Evolutionary conservation across 2,797 vertebrate species (phyloP).

Genomic region (Salmo trutta): DNA sequence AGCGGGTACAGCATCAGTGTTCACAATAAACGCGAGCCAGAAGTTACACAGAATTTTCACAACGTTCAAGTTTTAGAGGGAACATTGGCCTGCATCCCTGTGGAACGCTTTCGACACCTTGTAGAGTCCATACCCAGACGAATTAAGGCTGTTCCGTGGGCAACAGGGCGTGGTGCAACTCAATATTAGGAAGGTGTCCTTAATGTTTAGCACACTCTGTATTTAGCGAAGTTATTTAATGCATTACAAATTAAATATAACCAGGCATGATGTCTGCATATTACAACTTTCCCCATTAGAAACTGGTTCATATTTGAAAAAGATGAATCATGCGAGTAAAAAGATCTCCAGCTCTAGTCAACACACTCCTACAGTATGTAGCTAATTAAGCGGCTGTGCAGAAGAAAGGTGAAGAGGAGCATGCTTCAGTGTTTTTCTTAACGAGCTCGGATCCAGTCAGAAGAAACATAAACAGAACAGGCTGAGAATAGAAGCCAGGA

Average conservation of each 20-base stretch:
- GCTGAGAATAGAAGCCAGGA: slow-evolving; percentile 47
- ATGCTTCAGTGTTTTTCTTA: slow-evolving; percentile 67
- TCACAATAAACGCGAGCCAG: too few species aligned
- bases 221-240: too few species aligned
- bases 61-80: too few species aligned
- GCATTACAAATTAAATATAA: slow-evolving; percentile 1
- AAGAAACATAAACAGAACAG: slow-evolving; percentile 53
- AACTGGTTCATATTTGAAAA: slow-evolving; percentile 51
- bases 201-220: too few species aligned
- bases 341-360: slow-evolving; percentile 7
- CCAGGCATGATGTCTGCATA: slow-evolving; percentile 55
- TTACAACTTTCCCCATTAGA: slow-evolving; percentile 62
- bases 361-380: slow-evolving; percentile 37
- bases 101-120: too few species aligned
- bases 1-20: too few species aligned
- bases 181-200: too few species aligned
- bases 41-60: too few species aligned
- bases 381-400: slow-evolving; percentile 70
- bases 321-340: slow-evolving; percentile 33
- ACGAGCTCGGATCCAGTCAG: slow-evolving; percentile 62
- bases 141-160: too few species aligned
- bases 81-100: too few species aligned
- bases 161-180: too few species aligned
- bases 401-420: slow-evolving; percentile 67
- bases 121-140: too few species aligned